Evolutionary conservation across 2,113 vertebrate species (phyloP).

Genomic region (Pampusana beccarii): DNA sequence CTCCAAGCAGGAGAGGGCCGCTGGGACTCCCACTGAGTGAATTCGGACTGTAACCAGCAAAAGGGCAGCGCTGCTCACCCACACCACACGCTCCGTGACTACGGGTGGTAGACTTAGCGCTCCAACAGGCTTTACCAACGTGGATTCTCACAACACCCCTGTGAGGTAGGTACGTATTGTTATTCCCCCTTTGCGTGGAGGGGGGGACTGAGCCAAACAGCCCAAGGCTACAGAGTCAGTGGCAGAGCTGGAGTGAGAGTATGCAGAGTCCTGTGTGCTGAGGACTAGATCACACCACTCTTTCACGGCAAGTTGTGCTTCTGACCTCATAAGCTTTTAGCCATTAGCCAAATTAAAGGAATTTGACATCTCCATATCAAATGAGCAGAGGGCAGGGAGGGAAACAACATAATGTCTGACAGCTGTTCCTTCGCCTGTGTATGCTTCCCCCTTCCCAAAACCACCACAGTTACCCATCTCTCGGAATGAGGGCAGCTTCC

Average conservation of each 20-base stretch:
- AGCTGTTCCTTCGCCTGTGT: background rate
- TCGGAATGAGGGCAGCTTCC: constrained; percentile 15
- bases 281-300: constrained; percentile 34
- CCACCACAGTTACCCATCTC: background rate
- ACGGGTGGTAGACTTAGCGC: constrained; percentile 9
- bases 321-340: background rate
- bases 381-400: background rate
- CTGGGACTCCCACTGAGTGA: constrained; percentile 6
- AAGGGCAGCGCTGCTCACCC: constrained; percentile 47
- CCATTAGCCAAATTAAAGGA: background rate
- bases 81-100: background rate
- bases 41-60: constrained; percentile 45
- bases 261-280: constrained; percentile 62
- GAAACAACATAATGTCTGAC: constrained; percentile 3
- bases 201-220: constrained; percentile 57
- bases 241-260: constrained; percentile 60
- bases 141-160: constrained; percentile 48
- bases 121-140: constrained; percentile 45
- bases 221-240: constrained; percentile 56
- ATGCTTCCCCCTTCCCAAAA: background rate
- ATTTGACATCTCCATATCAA: background rate
- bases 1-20: constrained; percentile 41
- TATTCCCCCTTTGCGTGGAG: constrained; percentile 47
- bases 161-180: constrained; percentile 40
- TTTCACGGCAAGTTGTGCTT: constrained; percentile 31